phyloP scores from a whole-genome alignment of 2,113 vertebrate species.

The Fulmarus glacialis region DNA sequence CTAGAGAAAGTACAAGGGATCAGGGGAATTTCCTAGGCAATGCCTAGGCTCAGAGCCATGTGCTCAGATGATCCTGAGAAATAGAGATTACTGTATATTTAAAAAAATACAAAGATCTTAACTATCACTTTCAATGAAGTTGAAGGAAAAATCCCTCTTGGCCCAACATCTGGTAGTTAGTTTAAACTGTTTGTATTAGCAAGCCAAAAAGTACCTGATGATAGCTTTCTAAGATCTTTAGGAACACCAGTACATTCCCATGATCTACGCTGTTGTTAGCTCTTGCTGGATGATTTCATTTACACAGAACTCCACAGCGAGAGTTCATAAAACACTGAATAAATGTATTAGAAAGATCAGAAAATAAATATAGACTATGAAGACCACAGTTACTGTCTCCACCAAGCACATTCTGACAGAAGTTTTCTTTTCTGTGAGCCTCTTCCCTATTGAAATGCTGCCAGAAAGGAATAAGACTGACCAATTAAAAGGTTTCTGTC shows the following conservation, averaged over 20 bases:
- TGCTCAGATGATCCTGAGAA: not conserved
- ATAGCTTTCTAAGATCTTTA: not conserved
- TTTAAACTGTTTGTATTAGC: not conserved
- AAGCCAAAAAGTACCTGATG: not conserved
- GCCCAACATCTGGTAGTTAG: not conserved
- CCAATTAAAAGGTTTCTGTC: not conserved
- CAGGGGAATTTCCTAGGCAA: not conserved
- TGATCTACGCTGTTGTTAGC: not conserved
- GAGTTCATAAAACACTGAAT: slow-evolving; percentile 14
- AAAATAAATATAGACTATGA: not conserved
- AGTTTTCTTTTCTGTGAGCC: not conserved
- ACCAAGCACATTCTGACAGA: not conserved
- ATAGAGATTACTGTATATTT: not conserved
- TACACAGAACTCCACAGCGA: not conserved
- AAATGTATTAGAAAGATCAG: not conserved
- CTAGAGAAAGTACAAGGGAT: not conserved
- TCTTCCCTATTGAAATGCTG: not conserved
- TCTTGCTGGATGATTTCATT: not conserved
- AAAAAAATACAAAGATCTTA: not conserved
- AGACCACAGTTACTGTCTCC: not conserved
- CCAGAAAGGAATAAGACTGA: not conserved
- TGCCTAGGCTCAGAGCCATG: not conserved
- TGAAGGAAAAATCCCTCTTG: not conserved
- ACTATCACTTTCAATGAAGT: not conserved
- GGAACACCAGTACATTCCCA: not conserved